Evolutionary conservation across 1,140 invertebrate species (phyloP).

Genomic region (Octopus sinensis): DNA sequence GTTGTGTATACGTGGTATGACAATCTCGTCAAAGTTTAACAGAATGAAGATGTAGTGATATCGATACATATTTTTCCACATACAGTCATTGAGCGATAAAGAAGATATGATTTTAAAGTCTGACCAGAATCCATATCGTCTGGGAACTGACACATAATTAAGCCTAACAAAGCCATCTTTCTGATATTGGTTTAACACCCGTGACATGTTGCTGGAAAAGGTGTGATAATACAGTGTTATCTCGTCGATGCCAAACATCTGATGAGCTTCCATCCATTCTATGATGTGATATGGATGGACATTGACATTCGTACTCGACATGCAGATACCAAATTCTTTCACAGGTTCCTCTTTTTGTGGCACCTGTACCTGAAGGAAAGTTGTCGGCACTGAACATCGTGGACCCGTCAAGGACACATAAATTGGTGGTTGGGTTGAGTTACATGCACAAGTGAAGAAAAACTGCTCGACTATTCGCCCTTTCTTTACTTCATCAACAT

Average conservation of each 20-base stretch:
- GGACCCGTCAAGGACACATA: neutral
- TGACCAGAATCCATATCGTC: conserved; percentile 6
- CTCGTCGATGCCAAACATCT: conserved; percentile 8
- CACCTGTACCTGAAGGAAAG: neutral
- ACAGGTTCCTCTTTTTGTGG: neutral
- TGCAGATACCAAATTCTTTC: conserved; percentile 11
- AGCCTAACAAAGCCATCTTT: conserved; percentile 13
- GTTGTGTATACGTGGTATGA: neutral
- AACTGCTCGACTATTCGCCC: conserved; percentile 6
- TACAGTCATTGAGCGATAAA: conserved; percentile 1
- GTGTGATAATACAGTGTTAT: conserved; percentile 6
- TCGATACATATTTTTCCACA: conserved; percentile 12
- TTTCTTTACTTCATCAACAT: neutral
- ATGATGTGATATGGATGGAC: neutral
- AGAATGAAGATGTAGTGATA: conserved; percentile 8
- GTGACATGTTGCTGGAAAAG: neutral
- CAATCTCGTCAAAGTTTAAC: conserved; percentile 4
- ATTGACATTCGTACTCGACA: neutral
- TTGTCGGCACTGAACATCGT: neutral
- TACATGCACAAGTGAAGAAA: conserved; percentile 6
- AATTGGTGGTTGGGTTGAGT: neutral
- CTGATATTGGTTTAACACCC: neutral
- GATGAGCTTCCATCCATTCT: conserved; percentile 9
- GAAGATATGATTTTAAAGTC: conserved; percentile 7
- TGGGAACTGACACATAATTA: neutral